Evolutionary conservation across 2,888 invertebrate genomes (phyloP), one percentile per base, ranked within the genome.

Genomic region (Cataglyphis livida): DNA sequence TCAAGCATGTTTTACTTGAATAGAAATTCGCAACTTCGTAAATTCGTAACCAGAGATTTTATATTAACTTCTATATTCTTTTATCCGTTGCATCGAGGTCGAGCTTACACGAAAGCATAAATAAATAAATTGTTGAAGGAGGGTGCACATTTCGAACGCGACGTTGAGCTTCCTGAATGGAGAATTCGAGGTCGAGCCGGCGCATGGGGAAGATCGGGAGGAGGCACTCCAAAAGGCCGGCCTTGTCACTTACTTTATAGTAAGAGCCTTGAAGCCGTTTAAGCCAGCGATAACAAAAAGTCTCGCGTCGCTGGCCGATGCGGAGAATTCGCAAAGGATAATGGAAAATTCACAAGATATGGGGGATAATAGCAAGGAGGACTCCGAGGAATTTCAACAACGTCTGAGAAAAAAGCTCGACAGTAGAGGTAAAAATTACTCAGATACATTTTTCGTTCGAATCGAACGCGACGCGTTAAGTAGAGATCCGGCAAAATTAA

Each of bases 151-250:
- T 91, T 99, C 98, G 51, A 98, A 98, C 94, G 97, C 97, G 92
- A 99, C 99, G 1, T 95, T 98, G 92, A 96, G 97, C 91, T 98
- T 97, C 95, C 95, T 99, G 88, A 97, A 97, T 93, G 97, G 97
- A 54, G 98, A 98, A 95, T 99, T 99, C 94, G 98, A 98, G 95
- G 98, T 99, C 89, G 98, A 98, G 93, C 97, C 98, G 3, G 98
- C 98, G 0, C 97, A 96, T 93, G 99, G 98, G 0, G 98, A 98
- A 94, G 97, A 97, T 87, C 96, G 98, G n/a, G 99, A 99, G 94
- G 98, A 99, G 95, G 97, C 97, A 91, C 95, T 99, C 81, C 96
- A 98, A 70, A 97, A 97, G 93, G 98, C 98, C 6, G 98, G 98
- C 84, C 96, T 99, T 91, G 97, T 98, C 95, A 99, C 99, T 4